Conservation (phyloP, 2,888 invertebrate genomes). For the Eupeodes latifasciatus region DNA sequence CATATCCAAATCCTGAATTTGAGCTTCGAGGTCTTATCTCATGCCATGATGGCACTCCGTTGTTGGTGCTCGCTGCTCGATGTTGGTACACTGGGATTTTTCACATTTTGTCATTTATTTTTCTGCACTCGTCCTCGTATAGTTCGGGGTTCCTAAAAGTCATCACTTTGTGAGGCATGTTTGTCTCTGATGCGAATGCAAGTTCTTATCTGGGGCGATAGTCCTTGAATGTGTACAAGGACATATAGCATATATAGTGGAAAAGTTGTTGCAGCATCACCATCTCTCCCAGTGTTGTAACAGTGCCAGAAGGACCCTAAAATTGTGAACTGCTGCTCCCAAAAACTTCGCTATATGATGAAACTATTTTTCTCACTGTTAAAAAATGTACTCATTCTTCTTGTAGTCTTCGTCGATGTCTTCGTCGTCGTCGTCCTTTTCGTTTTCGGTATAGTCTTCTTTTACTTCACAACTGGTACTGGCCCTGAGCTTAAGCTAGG, state of each 20-base stretch:
- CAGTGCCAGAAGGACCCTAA: constrained; percentile 67
- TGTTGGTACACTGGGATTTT: constrained; percentile 7
- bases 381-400: constrained; percentile 6
- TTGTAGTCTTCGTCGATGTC: neutral
- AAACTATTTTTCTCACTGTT: constrained; percentile 27
- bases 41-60: constrained; percentile 17
- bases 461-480: neutral
- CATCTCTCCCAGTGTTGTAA: constrained; percentile 37
- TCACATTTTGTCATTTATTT: constrained; percentile 16
- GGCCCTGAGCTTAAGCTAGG: neutral
- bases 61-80: neutral
- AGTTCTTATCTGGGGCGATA: constrained; percentile 61
- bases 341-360: constrained; percentile 8
- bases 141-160: constrained; percentile 41
- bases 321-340: constrained; percentile 36
- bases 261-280: constrained; percentile 38
- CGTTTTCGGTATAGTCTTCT: no score
- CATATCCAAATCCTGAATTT: constrained; percentile 69
- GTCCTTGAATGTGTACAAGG: constrained; percentile 32
- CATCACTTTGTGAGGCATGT: constrained; percentile 66
- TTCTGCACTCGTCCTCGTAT: neutral
- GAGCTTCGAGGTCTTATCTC: constrained; percentile 57
- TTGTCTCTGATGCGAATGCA: constrained; percentile 56
- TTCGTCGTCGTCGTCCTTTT: no score
- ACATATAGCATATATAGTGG: neutral